Evolutionary conservation across 2,113 vertebrate genomes (phyloP).

Genomic region (Monopterus albus): DNA sequence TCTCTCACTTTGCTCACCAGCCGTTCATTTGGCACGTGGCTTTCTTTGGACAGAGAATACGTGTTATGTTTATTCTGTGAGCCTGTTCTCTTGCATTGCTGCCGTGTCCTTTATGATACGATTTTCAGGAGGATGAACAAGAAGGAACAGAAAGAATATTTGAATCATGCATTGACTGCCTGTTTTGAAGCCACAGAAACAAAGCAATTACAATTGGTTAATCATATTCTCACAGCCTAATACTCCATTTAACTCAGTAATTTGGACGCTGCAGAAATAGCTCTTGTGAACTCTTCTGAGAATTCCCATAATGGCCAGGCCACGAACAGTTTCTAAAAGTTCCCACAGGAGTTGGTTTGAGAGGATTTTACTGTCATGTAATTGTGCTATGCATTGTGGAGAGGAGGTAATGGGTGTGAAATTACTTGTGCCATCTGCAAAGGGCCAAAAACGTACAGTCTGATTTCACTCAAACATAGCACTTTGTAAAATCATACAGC

Average conservation of each 20-base stretch:
- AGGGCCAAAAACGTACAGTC: constrained; percentile 50
- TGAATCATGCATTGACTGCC: constrained; percentile 20
- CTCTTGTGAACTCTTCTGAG: constrained; percentile 68
- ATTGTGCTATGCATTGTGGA: constrained; percentile 66
- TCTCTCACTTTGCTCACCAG: constrained; percentile 26
- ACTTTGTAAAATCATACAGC: constrained; percentile 9
- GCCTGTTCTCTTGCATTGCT: constrained; percentile 2
- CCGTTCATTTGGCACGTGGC: constrained; percentile 1
- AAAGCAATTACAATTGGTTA: constrained; percentile 69
- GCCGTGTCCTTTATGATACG: constrained; percentile 6
- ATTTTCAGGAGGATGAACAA: constrained; percentile 4
- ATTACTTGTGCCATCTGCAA: constrained; percentile 68
- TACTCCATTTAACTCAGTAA: constrained; percentile 74
- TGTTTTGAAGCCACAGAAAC: constrained; percentile 65
- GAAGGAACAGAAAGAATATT: constrained; percentile 11
- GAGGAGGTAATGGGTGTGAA: constrained; percentile 76
- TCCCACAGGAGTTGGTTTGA: constrained; percentile 62
- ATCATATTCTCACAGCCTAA: constrained; percentile 71
- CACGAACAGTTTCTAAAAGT: constrained; percentile 66
- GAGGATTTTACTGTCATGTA: constrained; percentile 70
- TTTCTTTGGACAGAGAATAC: constrained; percentile 26
- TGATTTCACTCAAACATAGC: constrained; percentile 42
- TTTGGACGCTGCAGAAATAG: constrained; percentile 69
- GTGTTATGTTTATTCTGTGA: constrained; percentile 1
- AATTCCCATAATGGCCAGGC: constrained; percentile 69